Conservation (phyloP, 2,797 vertebrate species). For the Ispidina picta region DNA sequence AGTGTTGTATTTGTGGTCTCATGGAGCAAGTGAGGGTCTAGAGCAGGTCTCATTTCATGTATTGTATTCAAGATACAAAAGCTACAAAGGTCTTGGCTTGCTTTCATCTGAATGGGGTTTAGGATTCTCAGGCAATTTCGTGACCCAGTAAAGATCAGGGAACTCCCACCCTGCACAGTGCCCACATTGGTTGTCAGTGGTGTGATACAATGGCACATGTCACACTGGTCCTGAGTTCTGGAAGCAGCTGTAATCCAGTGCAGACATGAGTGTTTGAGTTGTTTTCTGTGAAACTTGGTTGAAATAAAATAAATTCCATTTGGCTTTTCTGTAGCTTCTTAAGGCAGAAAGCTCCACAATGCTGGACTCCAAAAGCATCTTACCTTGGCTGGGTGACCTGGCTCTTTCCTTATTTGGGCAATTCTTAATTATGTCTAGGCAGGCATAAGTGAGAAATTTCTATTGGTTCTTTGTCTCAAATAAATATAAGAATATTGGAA, state of each 20-base stretch:
- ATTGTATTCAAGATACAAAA: not conserved
- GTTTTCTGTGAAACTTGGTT: not conserved
- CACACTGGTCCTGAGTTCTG: not conserved
- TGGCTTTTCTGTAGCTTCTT: not conserved
- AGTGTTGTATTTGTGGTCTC: not conserved
- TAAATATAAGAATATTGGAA: not conserved
- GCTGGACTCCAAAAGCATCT: not conserved
- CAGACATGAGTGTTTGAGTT: not conserved
- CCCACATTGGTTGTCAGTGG: not conserved
- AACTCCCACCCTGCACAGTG: not conserved
- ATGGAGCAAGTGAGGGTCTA: not conserved
- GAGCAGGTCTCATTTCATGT: not conserved
- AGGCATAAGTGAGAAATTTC: not conserved
- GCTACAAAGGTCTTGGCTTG: not conserved
- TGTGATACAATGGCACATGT: not conserved
- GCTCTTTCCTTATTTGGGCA: not conserved
- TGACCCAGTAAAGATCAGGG: not conserved
- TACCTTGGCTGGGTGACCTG: not conserved
- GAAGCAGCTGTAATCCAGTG: not conserved
- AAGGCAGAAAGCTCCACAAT: not conserved
- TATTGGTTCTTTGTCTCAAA: not conserved
- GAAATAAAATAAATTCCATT: not conserved
- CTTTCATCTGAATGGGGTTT: not conserved
- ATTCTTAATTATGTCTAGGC: not conserved
- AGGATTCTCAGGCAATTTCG: not conserved